Percentiles rank a stretch among this genome's conserved stretches.
These are phyloP conservation scores for Hartigia nigra DNA, from an alignment of 2,888 invertebrate genomes.

Conservation along the genomic window DNA sequence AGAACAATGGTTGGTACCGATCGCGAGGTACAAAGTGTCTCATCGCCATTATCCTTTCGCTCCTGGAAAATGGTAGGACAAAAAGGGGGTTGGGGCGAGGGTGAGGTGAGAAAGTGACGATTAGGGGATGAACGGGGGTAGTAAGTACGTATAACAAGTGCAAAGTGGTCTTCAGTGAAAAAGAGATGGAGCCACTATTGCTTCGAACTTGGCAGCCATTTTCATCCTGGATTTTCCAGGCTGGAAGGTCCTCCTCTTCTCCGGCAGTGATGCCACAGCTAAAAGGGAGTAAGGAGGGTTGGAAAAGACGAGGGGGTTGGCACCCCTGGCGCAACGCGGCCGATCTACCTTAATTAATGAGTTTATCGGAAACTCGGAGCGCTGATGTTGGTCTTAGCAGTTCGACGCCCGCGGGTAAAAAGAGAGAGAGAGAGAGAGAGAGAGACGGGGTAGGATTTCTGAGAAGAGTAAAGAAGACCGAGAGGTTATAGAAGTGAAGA, in stretches of 20 bases:
- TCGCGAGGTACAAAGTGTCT: not conserved
- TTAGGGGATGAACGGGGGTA: not conserved
- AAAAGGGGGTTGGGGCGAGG: no score
- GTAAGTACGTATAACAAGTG: not conserved
- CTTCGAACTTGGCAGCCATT: not conserved
- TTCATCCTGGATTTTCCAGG: not conserved
- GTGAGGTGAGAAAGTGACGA: not conserved
- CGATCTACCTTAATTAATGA: conserved; percentile 63
- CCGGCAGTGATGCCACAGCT: not conserved
- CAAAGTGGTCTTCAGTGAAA: not conserved
- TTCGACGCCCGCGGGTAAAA: conserved; percentile 24
- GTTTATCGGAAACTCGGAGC: conserved; percentile 60
- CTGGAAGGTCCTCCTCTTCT: not conserved
- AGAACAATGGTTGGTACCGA: not conserved
- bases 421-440: conserved; percentile 2
- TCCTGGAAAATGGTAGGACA: not conserved
- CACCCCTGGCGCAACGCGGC: conserved; percentile 12
- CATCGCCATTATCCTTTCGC: not conserved
- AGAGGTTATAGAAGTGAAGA: not conserved
- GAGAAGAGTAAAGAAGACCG: not conserved
- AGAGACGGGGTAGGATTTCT: conserved; percentile 2
- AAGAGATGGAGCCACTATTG: conserved; percentile 2
- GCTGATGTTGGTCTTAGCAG: conserved; percentile 49
- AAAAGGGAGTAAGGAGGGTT: not conserved
- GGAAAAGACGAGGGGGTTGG: not conserved